Conservation (phyloP, 2,888 invertebrate genomes). For the Macaria notata region DNA sequence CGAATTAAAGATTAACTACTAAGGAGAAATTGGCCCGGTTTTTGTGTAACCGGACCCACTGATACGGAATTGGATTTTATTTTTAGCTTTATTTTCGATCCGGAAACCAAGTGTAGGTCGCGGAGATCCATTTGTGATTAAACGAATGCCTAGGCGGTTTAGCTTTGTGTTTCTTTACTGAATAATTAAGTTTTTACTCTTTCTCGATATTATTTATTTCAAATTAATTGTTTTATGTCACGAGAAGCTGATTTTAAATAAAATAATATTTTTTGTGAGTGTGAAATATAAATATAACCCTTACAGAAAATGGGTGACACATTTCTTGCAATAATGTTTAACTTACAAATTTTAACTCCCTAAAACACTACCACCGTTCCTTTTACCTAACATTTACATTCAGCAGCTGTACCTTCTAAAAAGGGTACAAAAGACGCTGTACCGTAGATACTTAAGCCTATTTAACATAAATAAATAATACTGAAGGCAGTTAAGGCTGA, state of each 20-base stretch:
- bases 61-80: conserved; percentile 32
- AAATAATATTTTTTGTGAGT: too few species aligned
- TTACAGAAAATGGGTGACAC: too few species aligned
- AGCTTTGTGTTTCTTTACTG: conserved; percentile 1
- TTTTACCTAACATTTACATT: conserved; percentile 11
- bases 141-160: conserved; percentile 4
- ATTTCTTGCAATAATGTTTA: too few species aligned
- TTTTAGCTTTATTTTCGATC: conserved; percentile 20
- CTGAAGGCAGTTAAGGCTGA: conserved; percentile 61
- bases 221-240: too few species aligned
- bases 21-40: conserved; percentile 50
- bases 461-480: conserved; percentile 72
- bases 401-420: conserved; percentile 30
- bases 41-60: conserved; percentile 31
- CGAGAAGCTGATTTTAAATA: too few species aligned
- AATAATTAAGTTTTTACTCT: too few species aligned
- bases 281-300: too few species aligned
- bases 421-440: conserved; percentile 45
- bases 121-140: conserved; percentile 19
- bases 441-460: conserved; percentile 55
- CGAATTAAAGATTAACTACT: conserved; percentile 65
- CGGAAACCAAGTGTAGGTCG: conserved; percentile 18
- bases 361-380: too few species aligned
- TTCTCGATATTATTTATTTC: too few species aligned
- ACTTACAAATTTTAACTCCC: too few species aligned